Evolutionary conservation across 2,797 vertebrate species (phyloP).

Genomic region (Tiaroga cobitis): DNA sequence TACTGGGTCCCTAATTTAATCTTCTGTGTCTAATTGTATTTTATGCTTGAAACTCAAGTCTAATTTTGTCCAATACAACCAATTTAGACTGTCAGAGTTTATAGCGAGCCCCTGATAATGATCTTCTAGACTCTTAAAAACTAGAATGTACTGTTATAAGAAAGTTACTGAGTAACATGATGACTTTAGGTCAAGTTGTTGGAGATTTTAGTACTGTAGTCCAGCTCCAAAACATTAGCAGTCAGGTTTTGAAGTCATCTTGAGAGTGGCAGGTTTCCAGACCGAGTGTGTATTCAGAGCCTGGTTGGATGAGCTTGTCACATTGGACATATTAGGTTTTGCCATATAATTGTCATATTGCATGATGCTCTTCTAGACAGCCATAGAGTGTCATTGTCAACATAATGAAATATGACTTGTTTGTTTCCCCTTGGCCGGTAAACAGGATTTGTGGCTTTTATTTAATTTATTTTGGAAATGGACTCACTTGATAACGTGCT

Average conservation of each 20-base stretch:
- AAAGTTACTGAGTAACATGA: background rate
- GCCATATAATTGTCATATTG: constrained; percentile 34
- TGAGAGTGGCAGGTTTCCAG: constrained; percentile 15
- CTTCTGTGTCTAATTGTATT: constrained; percentile 20
- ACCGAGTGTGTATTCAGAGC: constrained; percentile 4
- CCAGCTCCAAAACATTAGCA: constrained; percentile 10
- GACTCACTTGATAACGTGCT: constrained; percentile 14
- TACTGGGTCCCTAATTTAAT: constrained; percentile 17
- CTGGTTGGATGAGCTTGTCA: constrained; percentile 14
- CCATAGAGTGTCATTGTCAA: background rate
- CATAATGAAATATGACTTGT: constrained; percentile 42
- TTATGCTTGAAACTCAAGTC: constrained; percentile 25
- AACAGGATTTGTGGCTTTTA: constrained; percentile 33
- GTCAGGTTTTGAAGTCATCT: constrained; percentile 28
- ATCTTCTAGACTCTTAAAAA: constrained; percentile 8
- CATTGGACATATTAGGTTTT: constrained; percentile 19
- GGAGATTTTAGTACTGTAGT: background rate
- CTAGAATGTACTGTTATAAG: background rate
- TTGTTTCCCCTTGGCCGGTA: constrained; percentile 10
- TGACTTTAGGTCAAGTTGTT: background rate
- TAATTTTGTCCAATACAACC: constrained; percentile 8
- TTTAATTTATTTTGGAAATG: constrained; percentile 39
- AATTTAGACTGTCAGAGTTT: background rate
- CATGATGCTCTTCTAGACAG: constrained; percentile 28
- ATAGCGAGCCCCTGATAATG: background rate